phyloP scores from a whole-genome alignment of 2,888 invertebrate species.

The Drosophila glabriapex region DNA sequence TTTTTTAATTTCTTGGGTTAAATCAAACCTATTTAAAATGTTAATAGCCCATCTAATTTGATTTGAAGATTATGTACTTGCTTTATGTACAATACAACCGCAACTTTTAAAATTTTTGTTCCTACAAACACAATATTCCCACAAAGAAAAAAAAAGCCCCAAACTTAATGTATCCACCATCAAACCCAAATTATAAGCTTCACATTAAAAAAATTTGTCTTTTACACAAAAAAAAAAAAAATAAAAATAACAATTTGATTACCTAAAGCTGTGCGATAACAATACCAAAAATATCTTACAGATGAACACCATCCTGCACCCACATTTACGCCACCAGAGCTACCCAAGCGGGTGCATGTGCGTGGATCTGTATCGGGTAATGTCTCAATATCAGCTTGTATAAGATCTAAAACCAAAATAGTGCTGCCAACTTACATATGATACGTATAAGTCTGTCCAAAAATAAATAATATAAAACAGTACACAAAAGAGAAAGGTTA shows the following conservation, averaged over 20 bases:
- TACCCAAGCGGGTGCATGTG: constrained; percentile 99
- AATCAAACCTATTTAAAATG: constrained; percentile 2
- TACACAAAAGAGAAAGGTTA: constrained; percentile 60
- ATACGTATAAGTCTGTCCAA: constrained; percentile 40
- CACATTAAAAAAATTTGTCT: constrained; percentile 48
- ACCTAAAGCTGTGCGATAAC: constrained; percentile 87
- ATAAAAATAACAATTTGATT: constrained; percentile 41
- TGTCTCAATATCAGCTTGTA: constrained; percentile 58
- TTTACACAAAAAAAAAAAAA: constrained; percentile 46
- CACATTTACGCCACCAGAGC: constrained; percentile 99
- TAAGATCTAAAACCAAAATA: constrained; percentile 29
- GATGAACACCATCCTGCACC: constrained; percentile 99
- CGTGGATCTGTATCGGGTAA: constrained; percentile 90
- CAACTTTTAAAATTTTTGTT: constrained; percentile 52
- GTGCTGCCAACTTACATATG: constrained; percentile 15
- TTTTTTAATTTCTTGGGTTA: constrained; percentile 33
- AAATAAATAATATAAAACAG: constrained; percentile 3
- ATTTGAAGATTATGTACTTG: constrained; percentile 49
- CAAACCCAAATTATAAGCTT: constrained; percentile 56
- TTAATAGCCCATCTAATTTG: constrained; percentile 44
- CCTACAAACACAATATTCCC: constrained; percentile 50
- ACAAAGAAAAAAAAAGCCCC: constrained; percentile 21
- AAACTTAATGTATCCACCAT: constrained; percentile 48
- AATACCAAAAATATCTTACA: constrained; percentile 89
- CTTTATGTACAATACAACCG: constrained; percentile 49